Evolutionary conservation across 2,797 vertebrate genomes (phyloP), one percentile per base, ranked within the genome.

Genomic region (Glossophaga mutica): DNA sequence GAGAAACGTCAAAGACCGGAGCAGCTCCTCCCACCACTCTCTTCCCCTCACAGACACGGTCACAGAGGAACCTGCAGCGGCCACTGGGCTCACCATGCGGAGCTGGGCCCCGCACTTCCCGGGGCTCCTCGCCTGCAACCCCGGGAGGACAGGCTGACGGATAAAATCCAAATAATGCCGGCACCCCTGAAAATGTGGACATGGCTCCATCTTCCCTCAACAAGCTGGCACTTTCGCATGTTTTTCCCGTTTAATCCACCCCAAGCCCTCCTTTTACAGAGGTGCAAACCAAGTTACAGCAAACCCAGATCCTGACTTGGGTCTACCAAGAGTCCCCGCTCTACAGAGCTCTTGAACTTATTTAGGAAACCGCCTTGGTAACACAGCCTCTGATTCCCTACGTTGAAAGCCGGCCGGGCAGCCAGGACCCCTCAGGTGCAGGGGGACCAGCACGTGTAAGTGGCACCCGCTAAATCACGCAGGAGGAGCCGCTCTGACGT

Each of bases 401-500:
- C 3, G 14, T 3, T 2, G 32, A 84, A 42, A 50, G 18, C 22
- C 10, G 5, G 32, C 2, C 15, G 42, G 8, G 15, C 65, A 50
- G 14, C 39, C 21, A 34, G 32, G 15, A 19, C 46, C 46, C 10
- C 10, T 11, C 0, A 1, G 19, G 57, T 3, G 37, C 19, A 16
- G 44, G 68, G 16, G 22, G 37, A 67, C 39, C 48, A 24, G 48
- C n/a, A 39, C 26, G 15, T 18, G 32, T 6, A 9, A 48, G n/a
- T 0, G 59, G 48, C 9, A n/a, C 19, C n/a, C 4, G n/a, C n/a
- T 57, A n/a, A n/a, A 39, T 16, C 48, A 19, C 1, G 0, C 50
- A 3, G 32, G 21, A 39, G 42, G 34, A 68, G 18, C 5, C n/a
- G 0, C n/a, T n/a, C 59, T 21, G 14, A 15, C 3, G 3, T 1